Evolutionary conservation across 2,888 invertebrate genomes (phyloP).

Genomic region (Lasioglossum oenotherae): DNA sequence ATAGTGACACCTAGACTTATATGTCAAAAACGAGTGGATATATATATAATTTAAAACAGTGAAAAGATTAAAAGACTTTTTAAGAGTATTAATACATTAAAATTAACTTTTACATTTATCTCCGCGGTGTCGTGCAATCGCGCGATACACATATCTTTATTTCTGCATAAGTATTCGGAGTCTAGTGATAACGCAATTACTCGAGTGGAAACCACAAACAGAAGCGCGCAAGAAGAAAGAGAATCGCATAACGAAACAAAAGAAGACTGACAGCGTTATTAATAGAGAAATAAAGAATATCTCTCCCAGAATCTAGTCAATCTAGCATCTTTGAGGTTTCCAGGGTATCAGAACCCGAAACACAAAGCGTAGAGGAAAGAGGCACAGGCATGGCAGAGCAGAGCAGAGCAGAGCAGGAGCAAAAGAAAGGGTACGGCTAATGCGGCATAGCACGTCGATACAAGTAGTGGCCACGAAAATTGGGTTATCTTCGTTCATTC

Average conservation of each 20-base stretch:
- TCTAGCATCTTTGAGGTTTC: neutral
- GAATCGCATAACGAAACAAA: neutral
- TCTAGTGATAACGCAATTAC: neutral
- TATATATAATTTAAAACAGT: no score
- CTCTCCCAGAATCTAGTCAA: neutral
- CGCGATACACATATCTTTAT: no score
- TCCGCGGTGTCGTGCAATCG: no score
- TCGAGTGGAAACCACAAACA: no score
- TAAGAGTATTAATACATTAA: no score
- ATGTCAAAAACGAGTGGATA: no score
- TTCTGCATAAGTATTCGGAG: no score
- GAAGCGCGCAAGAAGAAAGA: neutral
- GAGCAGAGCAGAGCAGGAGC: neutral
- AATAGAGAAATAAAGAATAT: neutral
- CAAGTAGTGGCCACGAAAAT: conserved; percentile 53
- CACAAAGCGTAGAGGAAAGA: neutral
- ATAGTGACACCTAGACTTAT: no score
- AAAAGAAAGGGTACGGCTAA: neutral
- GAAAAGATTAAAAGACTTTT: no score
- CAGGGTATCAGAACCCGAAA: neutral
- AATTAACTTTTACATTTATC: no score
- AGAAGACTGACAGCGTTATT: neutral
- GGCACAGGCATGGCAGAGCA: no score
- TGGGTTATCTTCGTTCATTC: conserved; percentile 56
- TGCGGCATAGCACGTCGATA: conserved; percentile 50